phyloP scores from a whole-genome alignment of 2,888 invertebrate genomes.

The Miltochrista miniata region DNA sequence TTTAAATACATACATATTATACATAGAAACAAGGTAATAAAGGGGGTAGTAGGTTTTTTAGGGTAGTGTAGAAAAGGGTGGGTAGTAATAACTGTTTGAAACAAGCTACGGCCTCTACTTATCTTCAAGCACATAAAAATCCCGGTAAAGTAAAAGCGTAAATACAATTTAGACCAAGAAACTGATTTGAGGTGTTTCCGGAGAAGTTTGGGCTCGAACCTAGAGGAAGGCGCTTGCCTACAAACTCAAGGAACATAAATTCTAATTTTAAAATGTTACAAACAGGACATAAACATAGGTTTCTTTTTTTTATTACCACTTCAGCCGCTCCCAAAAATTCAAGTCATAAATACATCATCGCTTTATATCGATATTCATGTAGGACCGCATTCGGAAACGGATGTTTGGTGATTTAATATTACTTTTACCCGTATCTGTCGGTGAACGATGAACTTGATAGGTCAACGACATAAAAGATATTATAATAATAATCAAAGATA shows the following conservation, averaged over 20 bases:
- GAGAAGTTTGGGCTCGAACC: too few relatives aligned
- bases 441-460: conserved; percentile 24
- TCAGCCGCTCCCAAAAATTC: neutral
- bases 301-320: conserved; percentile 10
- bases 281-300: neutral
- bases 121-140: too few relatives aligned
- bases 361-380: conserved; percentile 25
- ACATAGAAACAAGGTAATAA: too few relatives aligned
- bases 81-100: too few relatives aligned
- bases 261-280: neutral
- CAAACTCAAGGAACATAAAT: neutral
- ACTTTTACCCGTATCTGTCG: conserved; percentile 41
- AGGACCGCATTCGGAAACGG: conserved; percentile 42
- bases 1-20: too few relatives aligned
- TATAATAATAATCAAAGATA: too few relatives aligned
- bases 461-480: conserved; percentile 20
- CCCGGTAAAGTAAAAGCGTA: too few relatives aligned
- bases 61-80: too few relatives aligned
- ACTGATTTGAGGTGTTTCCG: too few relatives aligned
- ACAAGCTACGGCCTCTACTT: too few relatives aligned
- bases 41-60: too few relatives aligned
- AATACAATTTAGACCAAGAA: too few relatives aligned
- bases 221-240: neutral
- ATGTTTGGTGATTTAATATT: conserved; percentile 51
- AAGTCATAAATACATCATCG: conserved; percentile 18